These are phyloP conservation scores for Cardiocondyla obscurior DNA, from an alignment of 1,140 invertebrate species.

Conservation along the genomic window DNA sequence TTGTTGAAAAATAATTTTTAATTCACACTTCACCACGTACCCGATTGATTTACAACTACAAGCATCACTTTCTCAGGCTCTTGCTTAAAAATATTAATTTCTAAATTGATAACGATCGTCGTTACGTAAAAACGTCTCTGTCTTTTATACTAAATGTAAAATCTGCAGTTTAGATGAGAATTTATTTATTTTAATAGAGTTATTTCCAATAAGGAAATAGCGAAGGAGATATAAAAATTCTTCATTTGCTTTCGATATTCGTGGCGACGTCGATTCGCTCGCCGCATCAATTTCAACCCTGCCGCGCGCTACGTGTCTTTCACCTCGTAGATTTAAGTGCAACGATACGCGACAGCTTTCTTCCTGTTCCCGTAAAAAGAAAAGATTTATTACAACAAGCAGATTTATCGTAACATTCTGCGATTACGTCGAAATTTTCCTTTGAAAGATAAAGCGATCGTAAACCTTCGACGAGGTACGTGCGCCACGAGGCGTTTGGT, in stretches of 20 bases:
- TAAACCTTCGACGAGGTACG: conserved; percentile 27
- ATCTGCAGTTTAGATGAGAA: background rate
- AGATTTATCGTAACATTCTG: conserved; percentile 43
- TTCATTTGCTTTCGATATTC: background rate
- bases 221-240: background rate
- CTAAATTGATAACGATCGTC: background rate
- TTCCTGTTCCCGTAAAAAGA: conserved; percentile 20
- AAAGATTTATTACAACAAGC: background rate
- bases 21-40: background rate
- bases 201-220: background rate
- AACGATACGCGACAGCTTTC: background rate
- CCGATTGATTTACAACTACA: background rate
- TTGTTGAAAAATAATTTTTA: background rate
- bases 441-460: conserved; percentile 25
- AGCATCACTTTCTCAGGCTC: background rate
- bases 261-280: background rate
- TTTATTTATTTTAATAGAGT: no score
- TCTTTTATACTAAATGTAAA: background rate
- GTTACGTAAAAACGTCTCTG: background rate
- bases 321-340: background rate
- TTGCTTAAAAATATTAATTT: background rate
- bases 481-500: conserved; percentile 19
- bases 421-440: conserved; percentile 40
- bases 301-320: background rate
- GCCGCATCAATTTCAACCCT: background rate